Conservation (phyloP, 2,888 invertebrate genomes). For the Philereme transversata region DNA sequence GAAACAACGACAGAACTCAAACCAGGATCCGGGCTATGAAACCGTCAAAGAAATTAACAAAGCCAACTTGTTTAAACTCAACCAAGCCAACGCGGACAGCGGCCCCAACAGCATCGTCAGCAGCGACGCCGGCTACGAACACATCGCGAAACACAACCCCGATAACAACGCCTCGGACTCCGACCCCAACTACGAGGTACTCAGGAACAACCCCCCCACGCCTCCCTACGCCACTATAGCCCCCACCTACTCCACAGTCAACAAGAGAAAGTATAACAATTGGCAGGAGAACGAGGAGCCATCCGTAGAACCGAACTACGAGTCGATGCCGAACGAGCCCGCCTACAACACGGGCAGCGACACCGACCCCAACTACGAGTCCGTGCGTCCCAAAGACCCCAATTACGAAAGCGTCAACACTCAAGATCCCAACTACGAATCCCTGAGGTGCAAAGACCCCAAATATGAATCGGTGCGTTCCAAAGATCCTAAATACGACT, state of each 20-base stretch:
- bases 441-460: conserved; percentile 85
- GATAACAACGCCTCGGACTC: conserved; percentile 83
- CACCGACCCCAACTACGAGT: conserved; percentile 89
- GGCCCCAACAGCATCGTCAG: conserved; percentile 85
- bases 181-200: conserved; percentile 92
- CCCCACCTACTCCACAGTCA: conserved; percentile 82
- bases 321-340: conserved; percentile 87
- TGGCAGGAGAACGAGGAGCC: conserved; percentile 82
- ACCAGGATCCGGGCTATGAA: conserved; percentile 86
- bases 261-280: conserved; percentile 81
- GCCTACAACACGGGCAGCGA: conserved; percentile 88
- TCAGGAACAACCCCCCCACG: conserved; percentile 83
- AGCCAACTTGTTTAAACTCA: conserved; percentile 58
- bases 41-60: conserved; percentile 79
- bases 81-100: conserved; percentile 70
- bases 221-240: conserved; percentile 79
- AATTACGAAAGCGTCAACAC: conserved; percentile 89
- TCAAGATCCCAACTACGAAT: conserved; percentile 88
- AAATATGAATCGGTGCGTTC: conserved; percentile 82
- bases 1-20: conserved; percentile 70
- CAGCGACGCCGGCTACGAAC: conserved; percentile 90
- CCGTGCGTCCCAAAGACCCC: conserved; percentile 86
- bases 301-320: conserved; percentile 89
- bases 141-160: conserved; percentile 77
- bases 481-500: conserved; percentile 89